These are phyloP conservation scores for Pammene fasciana DNA, from an alignment of 2,888 invertebrate genomes.

Conservation along the genomic window DNA sequence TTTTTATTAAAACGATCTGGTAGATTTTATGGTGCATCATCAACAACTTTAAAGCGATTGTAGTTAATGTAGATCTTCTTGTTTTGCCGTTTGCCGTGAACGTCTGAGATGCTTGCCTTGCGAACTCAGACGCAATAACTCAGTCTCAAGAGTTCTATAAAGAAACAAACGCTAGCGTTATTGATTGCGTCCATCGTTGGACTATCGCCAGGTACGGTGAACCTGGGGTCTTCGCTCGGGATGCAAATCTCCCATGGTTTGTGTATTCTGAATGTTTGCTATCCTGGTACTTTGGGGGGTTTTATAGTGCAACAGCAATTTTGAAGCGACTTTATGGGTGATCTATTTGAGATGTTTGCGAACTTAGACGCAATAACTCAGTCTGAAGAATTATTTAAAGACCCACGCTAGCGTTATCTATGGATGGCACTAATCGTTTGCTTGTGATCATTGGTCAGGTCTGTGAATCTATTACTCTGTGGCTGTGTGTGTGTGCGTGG, in stretches of 20 bases:
- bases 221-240: slow-evolving; percentile 41
- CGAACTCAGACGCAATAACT: slow-evolving; percentile 20
- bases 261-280: background rate
- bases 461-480: slow-evolving; percentile 39
- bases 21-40: no score
- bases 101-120: background rate
- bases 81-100: background rate
- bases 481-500: no score
- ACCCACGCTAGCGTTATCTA: slow-evolving; percentile 19
- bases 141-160: slow-evolving; percentile 9
- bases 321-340: no score
- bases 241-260: background rate
- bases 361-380: slow-evolving; percentile 16
- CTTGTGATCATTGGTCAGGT: slow-evolving; percentile 28
- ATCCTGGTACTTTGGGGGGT: no score
- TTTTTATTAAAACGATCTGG: no score
- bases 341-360: background rate
- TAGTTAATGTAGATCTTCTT: background rate
- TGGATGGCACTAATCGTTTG: slow-evolving; percentile 15
- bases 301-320: no score
- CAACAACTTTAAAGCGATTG: no score
- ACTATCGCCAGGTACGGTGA: slow-evolving; percentile 34
- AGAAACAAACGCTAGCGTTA: slow-evolving; percentile 19
- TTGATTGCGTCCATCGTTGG: slow-evolving; percentile 18
- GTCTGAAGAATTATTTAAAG: slow-evolving; percentile 6